These are phyloP conservation scores for Acronicta psi DNA, from an alignment of 2,888 invertebrate genomes.

Conservation along the genomic window DNA sequence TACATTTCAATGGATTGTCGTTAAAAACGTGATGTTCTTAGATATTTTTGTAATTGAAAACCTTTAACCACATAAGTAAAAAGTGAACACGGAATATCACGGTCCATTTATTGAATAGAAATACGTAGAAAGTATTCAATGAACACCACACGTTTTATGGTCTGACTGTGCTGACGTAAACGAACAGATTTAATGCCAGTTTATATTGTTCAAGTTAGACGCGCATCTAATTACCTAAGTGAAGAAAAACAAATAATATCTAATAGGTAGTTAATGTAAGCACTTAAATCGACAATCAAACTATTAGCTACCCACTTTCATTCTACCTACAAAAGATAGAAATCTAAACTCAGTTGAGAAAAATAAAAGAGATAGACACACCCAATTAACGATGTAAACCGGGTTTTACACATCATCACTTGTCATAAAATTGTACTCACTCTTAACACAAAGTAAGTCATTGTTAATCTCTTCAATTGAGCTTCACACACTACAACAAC, in stretches of 20 bases:
- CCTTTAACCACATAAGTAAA: too few relatives aligned
- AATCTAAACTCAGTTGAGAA: too few relatives aligned
- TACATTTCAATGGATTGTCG: too few relatives aligned
- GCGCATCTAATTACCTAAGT: constrained; percentile 7
- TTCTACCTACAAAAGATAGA: too few relatives aligned
- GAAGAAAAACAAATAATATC: constrained; percentile 13
- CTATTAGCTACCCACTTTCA: constrained; percentile 5
- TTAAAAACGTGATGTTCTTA: too few relatives aligned
- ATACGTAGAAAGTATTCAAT: constrained; percentile 28
- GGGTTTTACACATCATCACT: constrained; percentile 13
- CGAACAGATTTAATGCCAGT: constrained; percentile 34
- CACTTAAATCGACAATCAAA: too few relatives aligned
- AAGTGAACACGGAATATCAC: too few relatives aligned
- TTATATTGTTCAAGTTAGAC: constrained; percentile 25
- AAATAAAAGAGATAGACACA: constrained; percentile 5
- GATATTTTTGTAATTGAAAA: too few relatives aligned
- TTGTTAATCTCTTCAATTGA: constrained; percentile 65
- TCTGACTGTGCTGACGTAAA: constrained; percentile 28
- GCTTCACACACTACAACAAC: constrained; percentile 56
- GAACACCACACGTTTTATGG: constrained; percentile 11
- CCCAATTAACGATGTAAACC: constrained; percentile 10
- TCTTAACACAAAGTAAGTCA: constrained; percentile 76
- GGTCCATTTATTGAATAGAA: constrained; percentile 33
- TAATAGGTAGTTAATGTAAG: too few relatives aligned
- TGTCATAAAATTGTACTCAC: constrained; percentile 67